phyloP scores from a whole-genome alignment of 2,888 invertebrate genomes.

The Gibbula magus region DNA sequence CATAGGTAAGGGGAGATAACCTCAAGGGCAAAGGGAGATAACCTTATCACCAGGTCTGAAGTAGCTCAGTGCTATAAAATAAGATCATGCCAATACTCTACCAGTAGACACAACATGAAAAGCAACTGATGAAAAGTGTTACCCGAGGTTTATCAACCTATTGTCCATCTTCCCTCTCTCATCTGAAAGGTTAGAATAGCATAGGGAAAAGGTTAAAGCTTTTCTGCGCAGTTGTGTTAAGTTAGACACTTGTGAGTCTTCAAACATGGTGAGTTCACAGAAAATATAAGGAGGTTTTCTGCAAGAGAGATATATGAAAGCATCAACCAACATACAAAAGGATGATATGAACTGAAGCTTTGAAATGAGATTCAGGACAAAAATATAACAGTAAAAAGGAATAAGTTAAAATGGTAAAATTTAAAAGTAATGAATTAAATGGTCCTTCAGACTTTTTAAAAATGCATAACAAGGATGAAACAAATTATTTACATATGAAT shows the following conservation, averaged over 20 bases:
- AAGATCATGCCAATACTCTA: conserved; percentile 21
- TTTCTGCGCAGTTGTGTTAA: background rate
- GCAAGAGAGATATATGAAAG: background rate
- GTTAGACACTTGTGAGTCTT: background rate
- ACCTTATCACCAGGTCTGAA: conserved; percentile 22
- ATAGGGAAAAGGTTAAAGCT: background rate
- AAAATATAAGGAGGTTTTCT: background rate
- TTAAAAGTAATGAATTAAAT: background rate
- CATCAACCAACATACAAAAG: conserved; percentile 4
- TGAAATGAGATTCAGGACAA: background rate
- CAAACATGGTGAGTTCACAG: background rate
- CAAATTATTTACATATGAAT: too few relatives aligned
- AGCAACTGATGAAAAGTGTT: conserved; percentile 27
- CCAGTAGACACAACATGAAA: conserved; percentile 24
- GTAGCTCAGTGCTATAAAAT: background rate
- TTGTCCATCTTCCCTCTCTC: conserved; percentile 21
- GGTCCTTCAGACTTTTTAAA: too few relatives aligned
- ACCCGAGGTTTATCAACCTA: conserved; percentile 31
- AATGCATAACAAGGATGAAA: too few relatives aligned
- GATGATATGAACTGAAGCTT: background rate
- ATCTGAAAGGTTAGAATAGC: conserved; percentile 34
- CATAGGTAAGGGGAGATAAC: background rate
- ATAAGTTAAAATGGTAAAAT: background rate
- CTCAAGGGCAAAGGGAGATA: background rate
- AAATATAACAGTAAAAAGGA: background rate